These are phyloP conservation scores for Emydocephalus ijimae DNA, from an alignment of 2,113 vertebrate genomes.

Conservation along the genomic window DNA sequence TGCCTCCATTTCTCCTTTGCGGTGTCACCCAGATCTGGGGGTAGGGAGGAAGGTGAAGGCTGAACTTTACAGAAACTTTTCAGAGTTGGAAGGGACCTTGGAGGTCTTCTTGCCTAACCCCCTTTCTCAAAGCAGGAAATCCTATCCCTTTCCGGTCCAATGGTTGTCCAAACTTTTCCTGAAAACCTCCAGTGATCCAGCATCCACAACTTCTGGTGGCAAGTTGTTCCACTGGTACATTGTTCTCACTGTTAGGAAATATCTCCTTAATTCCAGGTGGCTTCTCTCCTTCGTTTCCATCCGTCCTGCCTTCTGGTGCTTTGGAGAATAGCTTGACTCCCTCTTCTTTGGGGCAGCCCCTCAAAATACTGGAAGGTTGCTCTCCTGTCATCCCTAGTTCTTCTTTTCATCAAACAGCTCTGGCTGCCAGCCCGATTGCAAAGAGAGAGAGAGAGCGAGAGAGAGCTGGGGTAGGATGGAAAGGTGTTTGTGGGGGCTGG, in stretches of 20 bases:
- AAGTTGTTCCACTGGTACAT: background rate
- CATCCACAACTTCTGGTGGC: background rate
- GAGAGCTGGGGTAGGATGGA: background rate
- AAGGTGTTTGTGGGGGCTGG: too few species aligned
- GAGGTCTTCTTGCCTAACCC: too few species aligned
- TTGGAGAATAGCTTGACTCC: background rate
- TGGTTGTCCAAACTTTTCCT: too few species aligned
- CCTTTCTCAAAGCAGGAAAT: too few species aligned
- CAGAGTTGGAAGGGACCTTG: too few species aligned
- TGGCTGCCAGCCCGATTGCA: background rate
- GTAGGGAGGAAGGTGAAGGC: too few species aligned
- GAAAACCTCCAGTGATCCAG: too few species aligned
- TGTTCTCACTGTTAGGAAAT: background rate
- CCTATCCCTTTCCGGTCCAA: too few species aligned
- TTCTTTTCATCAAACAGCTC: background rate
- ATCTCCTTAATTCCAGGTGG: background rate
- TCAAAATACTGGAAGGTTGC: background rate
- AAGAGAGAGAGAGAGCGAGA: background rate
- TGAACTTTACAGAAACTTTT: too few species aligned
- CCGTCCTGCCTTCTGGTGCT: background rate
- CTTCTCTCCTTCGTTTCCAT: background rate
- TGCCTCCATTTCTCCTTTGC: background rate
- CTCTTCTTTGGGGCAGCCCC: background rate
- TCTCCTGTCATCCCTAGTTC: fast-evolving
- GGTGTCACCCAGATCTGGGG: background rate